Evolutionary conservation across 1,140 invertebrate species (phyloP).

Genomic region (Atta texana): DNA sequence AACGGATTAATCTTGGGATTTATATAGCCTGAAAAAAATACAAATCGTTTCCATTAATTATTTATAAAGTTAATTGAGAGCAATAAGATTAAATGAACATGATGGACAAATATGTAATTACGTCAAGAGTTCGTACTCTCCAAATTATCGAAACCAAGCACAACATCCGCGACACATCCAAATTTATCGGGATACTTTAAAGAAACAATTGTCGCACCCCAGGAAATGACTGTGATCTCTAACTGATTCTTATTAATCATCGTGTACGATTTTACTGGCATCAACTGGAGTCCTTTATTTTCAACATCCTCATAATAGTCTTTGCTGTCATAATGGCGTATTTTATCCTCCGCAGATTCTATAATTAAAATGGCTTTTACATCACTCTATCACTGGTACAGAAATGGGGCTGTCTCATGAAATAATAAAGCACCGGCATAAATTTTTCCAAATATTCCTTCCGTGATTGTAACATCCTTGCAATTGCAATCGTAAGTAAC

Average conservation of each 20-base stretch:
- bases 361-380: background rate
- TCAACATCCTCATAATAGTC: conserved; percentile 11
- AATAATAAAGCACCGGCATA: conserved; percentile 64
- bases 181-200: conserved; percentile 89
- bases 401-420: background rate
- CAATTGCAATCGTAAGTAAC: conserved; percentile 72
- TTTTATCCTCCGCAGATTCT: conserved; percentile 6
- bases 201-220: conserved; percentile 90
- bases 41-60: background rate
- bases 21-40: conserved; percentile 87
- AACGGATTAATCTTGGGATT: conserved; percentile 89
- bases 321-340: background rate
- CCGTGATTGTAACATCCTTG: conserved; percentile 73
- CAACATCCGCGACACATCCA: conserved; percentile 88
- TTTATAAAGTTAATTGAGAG: background rate
- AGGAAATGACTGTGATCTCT: conserved; percentile 88
- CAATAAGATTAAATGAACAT: background rate
- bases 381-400: background rate
- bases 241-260: conserved; percentile 86
- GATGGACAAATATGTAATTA: conserved; percentile 27
- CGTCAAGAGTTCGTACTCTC: conserved; percentile 82
- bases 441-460: conserved; percentile 79
- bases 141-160: conserved; percentile 90
- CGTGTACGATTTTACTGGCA: conserved; percentile 84
- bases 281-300: conserved; percentile 24